Conservation (phyloP, 2,113 vertebrate species). For the Eidolon helvum region DNA sequence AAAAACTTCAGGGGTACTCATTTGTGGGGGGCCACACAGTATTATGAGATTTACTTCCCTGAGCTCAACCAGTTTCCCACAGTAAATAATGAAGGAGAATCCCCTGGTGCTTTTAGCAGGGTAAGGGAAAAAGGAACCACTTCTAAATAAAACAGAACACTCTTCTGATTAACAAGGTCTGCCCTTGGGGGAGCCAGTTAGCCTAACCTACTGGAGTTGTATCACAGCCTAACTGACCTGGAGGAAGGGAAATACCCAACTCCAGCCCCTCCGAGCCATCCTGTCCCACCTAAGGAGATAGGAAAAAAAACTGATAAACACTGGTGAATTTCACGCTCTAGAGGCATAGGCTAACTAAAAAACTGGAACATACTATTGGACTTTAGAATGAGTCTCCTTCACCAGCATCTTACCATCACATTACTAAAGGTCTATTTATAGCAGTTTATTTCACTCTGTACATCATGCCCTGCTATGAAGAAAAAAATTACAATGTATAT, state of each 20-base stretch:
- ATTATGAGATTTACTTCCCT: background rate
- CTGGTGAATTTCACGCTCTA: background rate
- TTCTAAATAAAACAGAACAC: background rate
- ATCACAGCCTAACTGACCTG: background rate
- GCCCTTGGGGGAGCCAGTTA: background rate
- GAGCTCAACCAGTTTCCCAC: background rate
- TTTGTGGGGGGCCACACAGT: background rate
- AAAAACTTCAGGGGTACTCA: background rate
- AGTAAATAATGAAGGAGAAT: background rate
- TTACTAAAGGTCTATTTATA: background rate
- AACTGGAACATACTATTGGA: background rate
- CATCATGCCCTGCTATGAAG: background rate
- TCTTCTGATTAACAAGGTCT: background rate
- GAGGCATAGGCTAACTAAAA: background rate
- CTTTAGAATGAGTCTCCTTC: background rate
- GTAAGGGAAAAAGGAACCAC: background rate
- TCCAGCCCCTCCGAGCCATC: background rate
- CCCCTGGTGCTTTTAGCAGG: background rate
- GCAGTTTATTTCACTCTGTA: background rate
- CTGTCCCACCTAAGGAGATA: background rate
- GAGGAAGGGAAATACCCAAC: background rate
- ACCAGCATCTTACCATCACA: background rate
- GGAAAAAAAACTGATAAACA: background rate
- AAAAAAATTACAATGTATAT: background rate
- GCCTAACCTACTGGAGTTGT: background rate